Conservation (phyloP, 2,113 vertebrate species). For the Engystomops pustulosus region DNA sequence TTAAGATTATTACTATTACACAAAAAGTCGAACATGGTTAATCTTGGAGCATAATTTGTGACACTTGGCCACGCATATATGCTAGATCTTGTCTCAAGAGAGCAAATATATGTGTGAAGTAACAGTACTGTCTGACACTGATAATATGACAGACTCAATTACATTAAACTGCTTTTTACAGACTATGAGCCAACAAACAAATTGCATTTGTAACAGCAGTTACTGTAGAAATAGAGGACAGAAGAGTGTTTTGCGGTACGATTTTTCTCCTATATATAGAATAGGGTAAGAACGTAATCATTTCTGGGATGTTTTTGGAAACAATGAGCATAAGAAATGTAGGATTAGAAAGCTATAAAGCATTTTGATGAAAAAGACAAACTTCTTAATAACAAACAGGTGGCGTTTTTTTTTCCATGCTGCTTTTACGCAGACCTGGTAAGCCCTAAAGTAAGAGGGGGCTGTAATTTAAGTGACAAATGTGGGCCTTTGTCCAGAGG, state of each 20-base stretch:
- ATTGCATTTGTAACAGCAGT: conserved; percentile 20
- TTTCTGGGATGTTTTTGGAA: conserved; percentile 37
- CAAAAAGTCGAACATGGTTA: too few species aligned
- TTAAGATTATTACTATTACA: too few species aligned
- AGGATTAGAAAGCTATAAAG: conserved; percentile 6
- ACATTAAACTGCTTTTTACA: conserved; percentile 22
- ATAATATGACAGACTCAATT: conserved; percentile 3
- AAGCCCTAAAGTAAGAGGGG: conserved; percentile 6
- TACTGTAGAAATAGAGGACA: neutral
- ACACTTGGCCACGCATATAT: too few species aligned
- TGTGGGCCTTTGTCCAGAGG: conserved; percentile 23
- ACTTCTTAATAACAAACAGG: conserved; percentile 44
- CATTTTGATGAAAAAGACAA: conserved; percentile 39
- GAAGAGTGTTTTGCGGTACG: conserved; percentile 5
- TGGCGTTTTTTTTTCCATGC: neutral
- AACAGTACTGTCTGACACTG: neutral
- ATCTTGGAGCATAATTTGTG: too few species aligned
- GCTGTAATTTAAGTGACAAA: conserved; percentile 31
- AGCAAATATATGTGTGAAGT: neutral
- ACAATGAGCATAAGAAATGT: conserved; percentile 2
- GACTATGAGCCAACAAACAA: neutral
- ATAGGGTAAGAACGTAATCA: neutral
- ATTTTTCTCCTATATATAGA: neutral
- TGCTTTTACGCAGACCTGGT: too few species aligned
- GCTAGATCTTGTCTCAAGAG: too few species aligned